These are phyloP conservation scores for Drosophila vallismaia DNA, from an alignment of 2,888 invertebrate species.

Conservation along the genomic window DNA sequence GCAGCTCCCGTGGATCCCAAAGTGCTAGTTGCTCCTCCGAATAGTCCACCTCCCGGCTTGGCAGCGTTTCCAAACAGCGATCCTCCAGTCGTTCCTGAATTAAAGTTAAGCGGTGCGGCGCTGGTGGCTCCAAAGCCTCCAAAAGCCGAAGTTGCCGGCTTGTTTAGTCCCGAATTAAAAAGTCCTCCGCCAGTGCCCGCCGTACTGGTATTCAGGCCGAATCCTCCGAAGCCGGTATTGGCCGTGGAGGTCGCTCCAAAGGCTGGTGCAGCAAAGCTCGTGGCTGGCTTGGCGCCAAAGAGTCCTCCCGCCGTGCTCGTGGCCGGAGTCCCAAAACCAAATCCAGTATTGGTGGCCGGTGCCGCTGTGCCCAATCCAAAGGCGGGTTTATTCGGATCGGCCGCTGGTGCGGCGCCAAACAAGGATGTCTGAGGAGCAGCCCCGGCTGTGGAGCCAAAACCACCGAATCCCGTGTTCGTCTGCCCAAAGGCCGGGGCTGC, in stretches of 20 bases:
- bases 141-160: constrained; percentile 85
- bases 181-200: constrained; percentile 73
- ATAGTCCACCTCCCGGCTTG: constrained; percentile 82
- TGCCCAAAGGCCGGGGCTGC: constrained; percentile 85
- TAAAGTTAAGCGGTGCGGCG: constrained; percentile 82
- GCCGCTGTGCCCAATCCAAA: constrained; percentile 80
- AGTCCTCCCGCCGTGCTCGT: constrained; percentile 84
- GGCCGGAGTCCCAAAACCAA: constrained; percentile 81
- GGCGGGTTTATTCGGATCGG: constrained; percentile 83
- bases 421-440: constrained; percentile 71
- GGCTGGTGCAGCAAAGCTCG: constrained; percentile 83
- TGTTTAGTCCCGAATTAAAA: constrained; percentile 82
- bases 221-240: constrained; percentile 79
- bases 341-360: constrained; percentile 78
- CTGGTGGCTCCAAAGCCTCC: constrained; percentile 85
- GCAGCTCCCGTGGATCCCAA: constrained; percentile 48
- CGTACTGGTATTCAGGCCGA: constrained; percentile 70
- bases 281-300: constrained; percentile 81
- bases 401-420: constrained; percentile 74
- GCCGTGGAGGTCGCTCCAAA: constrained; percentile 82
- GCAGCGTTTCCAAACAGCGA: constrained; percentile 85
- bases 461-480: constrained; percentile 80
- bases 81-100: constrained; percentile 70
- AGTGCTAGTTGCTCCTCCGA: constrained; percentile 81
- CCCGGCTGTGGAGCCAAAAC: constrained; percentile 81